Conservation (phyloP, 2,797 vertebrate genomes). For the Sitta carolinensis region DNA sequence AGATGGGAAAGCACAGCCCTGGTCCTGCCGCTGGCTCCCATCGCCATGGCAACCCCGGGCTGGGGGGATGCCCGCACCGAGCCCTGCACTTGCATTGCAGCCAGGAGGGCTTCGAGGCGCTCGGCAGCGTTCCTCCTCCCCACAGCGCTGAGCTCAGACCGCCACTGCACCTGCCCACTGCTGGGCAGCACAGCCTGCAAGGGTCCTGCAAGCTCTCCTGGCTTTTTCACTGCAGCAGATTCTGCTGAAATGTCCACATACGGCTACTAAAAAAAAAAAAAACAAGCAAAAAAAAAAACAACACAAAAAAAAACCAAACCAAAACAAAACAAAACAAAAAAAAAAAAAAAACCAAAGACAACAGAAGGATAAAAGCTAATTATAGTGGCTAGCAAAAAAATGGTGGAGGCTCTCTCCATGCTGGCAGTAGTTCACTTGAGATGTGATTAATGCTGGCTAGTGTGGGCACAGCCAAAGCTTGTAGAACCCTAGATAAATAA, state of each 20-base stretch:
- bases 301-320: background rate
- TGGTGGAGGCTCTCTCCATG: background rate
- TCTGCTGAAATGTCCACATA: background rate
- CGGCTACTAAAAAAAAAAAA: background rate
- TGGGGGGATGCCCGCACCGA: background rate
- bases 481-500: slow-evolving; percentile 62
- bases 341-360: background rate
- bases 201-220: background rate
- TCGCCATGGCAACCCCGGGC: background rate
- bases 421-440: slow-evolving; percentile 32
- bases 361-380: slow-evolving; percentile 31
- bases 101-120: background rate
- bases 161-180: background rate
- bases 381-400: slow-evolving; percentile 28
- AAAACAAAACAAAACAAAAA: too few relatives aligned
- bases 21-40: background rate
- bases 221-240: background rate
- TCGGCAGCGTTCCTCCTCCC: background rate
- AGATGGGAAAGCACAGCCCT: background rate
- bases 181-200: background rate
- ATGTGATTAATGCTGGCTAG: background rate
- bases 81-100: background rate
- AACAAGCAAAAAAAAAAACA: too few relatives aligned
- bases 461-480: slow-evolving; percentile 19
- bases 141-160: background rate